Evolutionary conservation across 2,888 invertebrate species (phyloP), one percentile per base, ranked within the genome.

Genomic region (Octonoba sinensis): DNA sequence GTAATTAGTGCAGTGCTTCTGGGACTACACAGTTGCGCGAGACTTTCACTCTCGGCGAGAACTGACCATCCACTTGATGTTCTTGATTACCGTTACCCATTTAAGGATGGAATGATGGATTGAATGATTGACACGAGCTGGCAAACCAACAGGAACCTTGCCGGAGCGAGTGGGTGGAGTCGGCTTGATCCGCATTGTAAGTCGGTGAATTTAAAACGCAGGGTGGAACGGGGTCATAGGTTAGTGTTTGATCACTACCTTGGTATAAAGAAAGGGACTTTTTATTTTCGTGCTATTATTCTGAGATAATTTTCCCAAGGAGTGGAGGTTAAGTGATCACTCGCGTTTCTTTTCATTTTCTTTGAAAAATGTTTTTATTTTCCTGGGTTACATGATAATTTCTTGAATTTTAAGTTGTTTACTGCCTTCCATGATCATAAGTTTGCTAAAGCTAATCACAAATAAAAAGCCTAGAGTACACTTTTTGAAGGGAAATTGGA

Each of bases 151-250:
- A 20, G 18, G 44, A 57, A 56, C 36, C n/a, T 44, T 47, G 20
- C 60, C 18, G 44, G 11, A 64, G 22, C 27, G 60, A 44, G 74
- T 66, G 74, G 74, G 74, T 74, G 74, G 74, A 74, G 66, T 27
- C 51, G 20, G 57, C 57, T 13, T 47, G 74, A 15, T 22, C 54
- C 16, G 24, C 11, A 69, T 69, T 27, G 24, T 69, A 20, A 51
- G 36, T 36, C 22, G 56, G 11, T n/a, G 15, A 46, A 59, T 57
- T 59, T 46, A 47, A 54, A 46, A 44, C 36, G 59, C 57, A 44
- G 70, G 70, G 70, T 56, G 70, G 44, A 59, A 20, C 70, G 46
- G 59, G 59, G 46, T 59, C 46, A 59, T 18, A 46, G 57, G 59
- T 57, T 47, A 59, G 22, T 20, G 54, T 57, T 59, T 70, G 46